Evolutionary conservation across 2,113 vertebrate species (phyloP).

Genomic region (Alaudala cheleensis): DNA sequence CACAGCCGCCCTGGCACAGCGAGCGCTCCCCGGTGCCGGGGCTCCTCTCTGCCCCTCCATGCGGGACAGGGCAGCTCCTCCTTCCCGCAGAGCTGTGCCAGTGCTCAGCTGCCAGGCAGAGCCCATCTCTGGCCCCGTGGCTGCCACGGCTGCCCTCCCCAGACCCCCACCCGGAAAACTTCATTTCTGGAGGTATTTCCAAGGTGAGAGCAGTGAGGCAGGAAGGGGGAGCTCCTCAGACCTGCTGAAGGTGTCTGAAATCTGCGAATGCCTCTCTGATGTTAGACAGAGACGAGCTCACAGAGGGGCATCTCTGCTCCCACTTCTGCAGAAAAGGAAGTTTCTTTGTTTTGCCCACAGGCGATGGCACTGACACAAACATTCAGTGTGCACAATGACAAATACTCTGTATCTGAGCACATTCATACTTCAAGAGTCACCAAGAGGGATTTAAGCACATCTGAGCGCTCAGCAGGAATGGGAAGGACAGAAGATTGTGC

Average conservation of each 20-base stretch:
- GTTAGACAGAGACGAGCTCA: background rate
- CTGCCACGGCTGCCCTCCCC: fast-evolving
- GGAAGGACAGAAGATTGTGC: background rate
- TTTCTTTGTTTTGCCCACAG: background rate
- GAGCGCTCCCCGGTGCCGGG: background rate
- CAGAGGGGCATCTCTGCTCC: background rate
- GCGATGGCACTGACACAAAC: background rate
- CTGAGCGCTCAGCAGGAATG: background rate
- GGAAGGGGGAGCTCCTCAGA: background rate
- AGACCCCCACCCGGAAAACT: fast-evolving
- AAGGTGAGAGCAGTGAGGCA: background rate
- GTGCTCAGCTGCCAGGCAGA: background rate
- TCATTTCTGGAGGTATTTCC: background rate
- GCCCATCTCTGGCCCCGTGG: fast-evolving
- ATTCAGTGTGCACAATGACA: background rate
- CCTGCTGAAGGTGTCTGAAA: background rate
- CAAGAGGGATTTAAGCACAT: background rate
- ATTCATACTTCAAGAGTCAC: background rate
- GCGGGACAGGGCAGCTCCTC: background rate
- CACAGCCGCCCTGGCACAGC: background rate
- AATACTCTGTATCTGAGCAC: background rate
- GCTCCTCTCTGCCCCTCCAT: fast-evolving
- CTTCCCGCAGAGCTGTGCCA: background rate
- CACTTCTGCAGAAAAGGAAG: background rate
- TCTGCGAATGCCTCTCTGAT: background rate